Base-by-base conservation (phyloP, 2,888 invertebrate genomes). In the Deilephila elpenor region DNA sequence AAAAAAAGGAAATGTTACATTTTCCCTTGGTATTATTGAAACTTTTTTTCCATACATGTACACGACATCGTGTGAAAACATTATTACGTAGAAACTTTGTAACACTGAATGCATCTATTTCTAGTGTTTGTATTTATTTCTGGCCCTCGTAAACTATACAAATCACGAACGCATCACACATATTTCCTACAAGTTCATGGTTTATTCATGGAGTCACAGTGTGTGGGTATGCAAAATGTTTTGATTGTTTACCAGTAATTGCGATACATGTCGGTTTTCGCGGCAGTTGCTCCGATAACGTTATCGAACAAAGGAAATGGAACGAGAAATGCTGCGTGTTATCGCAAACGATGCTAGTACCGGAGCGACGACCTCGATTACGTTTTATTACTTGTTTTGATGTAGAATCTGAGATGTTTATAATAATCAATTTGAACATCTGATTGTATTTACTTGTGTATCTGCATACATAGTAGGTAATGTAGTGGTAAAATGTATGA, bases 231-330 rank as follows among this genome's bases (percentile, higher is more conserved):
- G 53, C 17, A 32, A 62, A 72, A 32, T 34, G 72, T 72, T 56
- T 61, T 59, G 59, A 17, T 53, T 64, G 53, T 56, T 56, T 72
- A 29, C 61, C 20, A 20, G 56, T 64, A 64, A 56, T 64, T 72
- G 34, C 53, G 29, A 25, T 60, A 67, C 67, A 44, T 19, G 62
- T 34, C n/a, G 20, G n/a, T 67, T 67, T 73, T 59, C 25, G 56
- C 44, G 25, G 51, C 37, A 14, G 62, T n/a, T 37, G 37, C 59
- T 34, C 34, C 59, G 56, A 62, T 67, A 73, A 64, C 37, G 59
- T 67, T 73, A 73, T 73, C 60, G 61, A 73, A 73, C 60, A 70
- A 70, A 70, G 73, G 73, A 70, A 70, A 73, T 73, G 70, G 59
- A 44, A 51, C 73, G 37, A 73, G 73, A 60, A 70, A 70, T 73